These are phyloP conservation scores for Mellilla xanthometata DNA, from an alignment of 2,888 invertebrate genomes.

Conservation along the genomic window DNA sequence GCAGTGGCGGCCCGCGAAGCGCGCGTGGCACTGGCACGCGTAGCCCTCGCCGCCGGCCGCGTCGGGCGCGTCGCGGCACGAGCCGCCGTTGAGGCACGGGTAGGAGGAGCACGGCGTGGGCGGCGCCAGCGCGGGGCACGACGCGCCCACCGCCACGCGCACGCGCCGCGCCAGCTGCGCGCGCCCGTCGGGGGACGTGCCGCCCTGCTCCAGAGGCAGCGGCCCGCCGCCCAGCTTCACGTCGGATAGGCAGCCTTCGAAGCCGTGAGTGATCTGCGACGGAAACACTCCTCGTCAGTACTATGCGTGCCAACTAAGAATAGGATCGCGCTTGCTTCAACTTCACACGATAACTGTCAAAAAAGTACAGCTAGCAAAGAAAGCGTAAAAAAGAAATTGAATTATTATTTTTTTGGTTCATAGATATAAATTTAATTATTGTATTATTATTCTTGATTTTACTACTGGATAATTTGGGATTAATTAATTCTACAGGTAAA, in stretches of 20 bases:
- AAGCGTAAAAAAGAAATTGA: too few relatives aligned
- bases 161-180: slow-evolving; percentile 59
- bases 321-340: too few relatives aligned
- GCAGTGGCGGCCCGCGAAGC: slow-evolving; percentile 90
- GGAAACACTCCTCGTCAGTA: neutral
- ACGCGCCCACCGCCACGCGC: slow-evolving; percentile 47
- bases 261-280: slow-evolving; percentile 89
- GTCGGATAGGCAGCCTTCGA: slow-evolving; percentile 95
- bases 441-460: too few relatives aligned
- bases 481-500: too few relatives aligned
- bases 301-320: too few relatives aligned
- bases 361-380: too few relatives aligned
- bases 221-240: slow-evolving; percentile 88
- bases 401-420: too few relatives aligned
- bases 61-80: slow-evolving; percentile 78
- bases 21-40: slow-evolving; percentile 90
- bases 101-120: slow-evolving; percentile 63
- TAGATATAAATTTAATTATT: too few relatives aligned
- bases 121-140: slow-evolving; percentile 57
- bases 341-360: too few relatives aligned
- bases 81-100: slow-evolving; percentile 78
- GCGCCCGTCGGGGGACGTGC: slow-evolving; percentile 56
- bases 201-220: slow-evolving; percentile 85
- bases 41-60: slow-evolving; percentile 80
- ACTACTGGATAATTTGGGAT: too few relatives aligned